These are phyloP conservation scores for Ostrea edulis DNA, from an alignment of 1,140 invertebrate species.

Conservation along the genomic window DNA sequence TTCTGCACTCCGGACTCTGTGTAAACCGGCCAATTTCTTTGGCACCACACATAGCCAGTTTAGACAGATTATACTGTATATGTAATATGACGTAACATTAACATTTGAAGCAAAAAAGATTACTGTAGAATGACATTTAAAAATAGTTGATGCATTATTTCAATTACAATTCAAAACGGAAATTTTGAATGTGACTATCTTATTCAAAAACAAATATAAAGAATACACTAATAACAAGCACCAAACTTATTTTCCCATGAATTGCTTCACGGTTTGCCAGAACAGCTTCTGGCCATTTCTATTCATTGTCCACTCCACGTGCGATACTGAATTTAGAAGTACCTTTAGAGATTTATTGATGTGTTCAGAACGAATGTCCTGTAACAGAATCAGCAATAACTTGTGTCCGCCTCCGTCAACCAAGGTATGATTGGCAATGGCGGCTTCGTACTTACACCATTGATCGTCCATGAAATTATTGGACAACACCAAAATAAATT, in stretches of 20 bases:
- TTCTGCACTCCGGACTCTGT: too few species aligned
- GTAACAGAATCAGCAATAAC: constrained; percentile 91
- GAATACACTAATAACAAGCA: too few species aligned
- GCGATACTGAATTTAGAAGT: constrained; percentile 83
- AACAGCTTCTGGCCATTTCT: constrained; percentile 94
- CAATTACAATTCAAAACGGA: too few species aligned
- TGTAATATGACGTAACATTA: too few species aligned
- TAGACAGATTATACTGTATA: too few species aligned
- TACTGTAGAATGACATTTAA: too few species aligned
- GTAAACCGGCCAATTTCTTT: too few species aligned
- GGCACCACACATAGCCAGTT: too few species aligned
- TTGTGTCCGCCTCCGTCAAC: constrained; percentile 88
- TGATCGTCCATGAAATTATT: constrained; percentile 83
- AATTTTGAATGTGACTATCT: too few species aligned
- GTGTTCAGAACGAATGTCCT: constrained; percentile 85
- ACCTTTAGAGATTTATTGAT: constrained; percentile 82
- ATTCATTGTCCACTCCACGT: constrained; percentile 84
- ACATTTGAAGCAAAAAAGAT: too few species aligned
- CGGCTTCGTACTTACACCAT: constrained; percentile 85
- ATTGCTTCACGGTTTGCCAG: constrained; percentile 89
- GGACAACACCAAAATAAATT: constrained; percentile 83
- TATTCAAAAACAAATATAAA: too few species aligned
- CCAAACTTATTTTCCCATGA: constrained; percentile 5
- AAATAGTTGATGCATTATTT: too few species aligned
- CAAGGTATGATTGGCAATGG: constrained; percentile 91